phyloP scores from a whole-genome alignment of 2,797 vertebrate species.

The Bradypodion ventrale region DNA sequence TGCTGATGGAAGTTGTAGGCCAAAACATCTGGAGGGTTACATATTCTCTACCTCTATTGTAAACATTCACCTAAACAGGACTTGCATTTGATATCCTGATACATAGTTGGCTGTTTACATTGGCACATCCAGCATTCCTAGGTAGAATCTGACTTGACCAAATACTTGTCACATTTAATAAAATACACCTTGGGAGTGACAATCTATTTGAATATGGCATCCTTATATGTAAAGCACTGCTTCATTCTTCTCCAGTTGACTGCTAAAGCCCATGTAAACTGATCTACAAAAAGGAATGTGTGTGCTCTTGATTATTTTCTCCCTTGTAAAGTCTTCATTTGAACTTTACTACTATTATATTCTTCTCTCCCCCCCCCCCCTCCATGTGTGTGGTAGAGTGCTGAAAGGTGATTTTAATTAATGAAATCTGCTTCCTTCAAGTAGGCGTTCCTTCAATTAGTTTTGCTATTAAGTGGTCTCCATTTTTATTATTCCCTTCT shows the following conservation, averaged over 20 bases:
- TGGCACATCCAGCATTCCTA: neutral
- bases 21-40: neutral
- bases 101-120: neutral
- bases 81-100: neutral
- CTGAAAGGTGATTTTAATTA: constrained; percentile 4
- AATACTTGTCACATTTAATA: neutral
- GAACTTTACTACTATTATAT: neutral
- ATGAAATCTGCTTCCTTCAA: fast-evolving
- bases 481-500: constrained; percentile 30
- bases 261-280: neutral
- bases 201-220: neutral
- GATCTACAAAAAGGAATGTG: neutral
- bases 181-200: neutral
- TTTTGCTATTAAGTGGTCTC: constrained; percentile 8
- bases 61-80: too few species aligned
- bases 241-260: neutral
- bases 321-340: neutral
- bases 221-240: neutral
- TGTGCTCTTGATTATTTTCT: neutral
- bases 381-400: neutral
- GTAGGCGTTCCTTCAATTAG: neutral
- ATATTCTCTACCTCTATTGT: neutral
- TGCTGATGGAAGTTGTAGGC: neutral
- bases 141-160: neutral
- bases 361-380: neutral